Evolutionary conservation across 2,797 vertebrate genomes (phyloP), one percentile per base, ranked within the genome.

Genomic region (Bradypodion ventrale): DNA sequence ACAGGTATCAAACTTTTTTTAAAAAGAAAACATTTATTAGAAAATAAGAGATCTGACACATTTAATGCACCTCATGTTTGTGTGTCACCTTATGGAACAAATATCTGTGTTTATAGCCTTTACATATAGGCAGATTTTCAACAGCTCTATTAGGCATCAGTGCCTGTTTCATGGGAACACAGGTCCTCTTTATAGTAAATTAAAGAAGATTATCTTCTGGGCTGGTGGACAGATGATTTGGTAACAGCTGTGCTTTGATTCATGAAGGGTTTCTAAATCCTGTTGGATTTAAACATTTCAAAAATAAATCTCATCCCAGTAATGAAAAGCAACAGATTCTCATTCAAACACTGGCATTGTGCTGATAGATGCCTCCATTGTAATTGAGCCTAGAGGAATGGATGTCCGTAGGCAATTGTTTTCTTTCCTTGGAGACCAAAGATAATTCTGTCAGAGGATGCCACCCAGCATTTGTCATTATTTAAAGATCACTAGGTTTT

Each of bases 251-350:
- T 8, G 75, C 60, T 85, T 87, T 29, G 16, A 82, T 84, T 80
- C 69, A 83, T 73, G 88, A 83, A 49, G 0, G 1, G 12, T 83
- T 86, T 88, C 87, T 15, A 78, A 86, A 89, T 73, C n/a, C 73
- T 76, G 49, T 37, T 89, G 70, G 77, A 66, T 74, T 78, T 80
- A 85, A 84, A 82, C 49, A 63, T 0, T 3, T 16, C 70, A 66
- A 89, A 91, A 93, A 84, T 85, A 85, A 87, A 91, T 82, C 56
- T 76, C 40, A 13, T 86, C 74, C 80, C 78, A 87, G 37, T 86
- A 83, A 82, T 35, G 42, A 42, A 77, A 77, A 56, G 72, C 84
- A 87, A 78, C 68, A 78, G 2, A 73, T 9, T 65, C 1, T 27
- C 44, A 68, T 35, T 68, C 4, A 40, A 56, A 68, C 23, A 40